Evolutionary conservation across 2,113 vertebrate species (phyloP), one percentile per base, ranked within the genome.

Genomic region (Rhipidura dahli): DNA sequence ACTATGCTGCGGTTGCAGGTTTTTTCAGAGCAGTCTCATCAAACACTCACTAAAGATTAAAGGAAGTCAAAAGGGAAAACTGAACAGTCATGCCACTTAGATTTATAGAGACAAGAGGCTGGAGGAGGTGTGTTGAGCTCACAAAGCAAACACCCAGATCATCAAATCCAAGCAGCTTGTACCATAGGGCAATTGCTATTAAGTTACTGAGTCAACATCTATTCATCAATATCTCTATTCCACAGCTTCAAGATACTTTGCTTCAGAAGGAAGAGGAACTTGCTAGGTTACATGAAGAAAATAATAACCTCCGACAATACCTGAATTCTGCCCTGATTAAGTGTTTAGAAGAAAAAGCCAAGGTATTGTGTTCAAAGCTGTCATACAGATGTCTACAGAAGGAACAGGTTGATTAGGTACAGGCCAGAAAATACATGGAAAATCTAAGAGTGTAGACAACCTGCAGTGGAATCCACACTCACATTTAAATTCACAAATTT

Each of bases 181-280:
- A 83, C 83, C 72, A 66, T 73, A 94, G 91, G 75, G 91, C 66
- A 73, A 69, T 90, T 94, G 88, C 75, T 94, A 93, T 95, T 97
- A 90, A 45, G 83, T 98, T 98, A 97, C 98, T 97, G 92, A 97
- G 90, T 98, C 97, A 98, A 97, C 90, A 97, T 31, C 79, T 90
- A 95, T 92, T 97, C 77, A 96, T 94, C 79, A 79, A 49, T 97
- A 95, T 96, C 75, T 96, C 70, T 96, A 35, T 93, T 96, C 85
- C 92, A 42, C 97, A 99, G 99, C 99, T 99, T 28, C 99, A 99
- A 97, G 99, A 99, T 89, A 98, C 98, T 26, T 96, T 99, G 91
- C 95, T 99, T 78, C 99, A 99, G 98, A 99, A 98, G 92, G 99
- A 99, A 94, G 99, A 99, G 96, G 98, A 99, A 97, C 98, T 99